Conservation (phyloP, 2,888 invertebrate genomes). For the Dasypogon diadema region DNA sequence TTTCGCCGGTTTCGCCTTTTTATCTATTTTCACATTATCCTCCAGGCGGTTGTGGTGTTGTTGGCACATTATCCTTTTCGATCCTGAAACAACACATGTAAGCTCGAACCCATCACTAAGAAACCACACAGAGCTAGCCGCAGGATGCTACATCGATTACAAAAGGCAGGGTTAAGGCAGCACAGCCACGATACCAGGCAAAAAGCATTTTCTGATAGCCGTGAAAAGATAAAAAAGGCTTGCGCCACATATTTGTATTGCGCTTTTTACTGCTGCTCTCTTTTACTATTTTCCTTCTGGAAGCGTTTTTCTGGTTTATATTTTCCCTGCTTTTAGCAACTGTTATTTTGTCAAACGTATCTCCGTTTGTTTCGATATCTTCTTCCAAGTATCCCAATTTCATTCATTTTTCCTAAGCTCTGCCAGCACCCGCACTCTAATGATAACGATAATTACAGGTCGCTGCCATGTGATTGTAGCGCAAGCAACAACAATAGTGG, state of each 20-base stretch:
- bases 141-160: constrained; percentile 33
- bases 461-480: constrained; percentile 67
- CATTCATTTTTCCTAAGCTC: constrained; percentile 22
- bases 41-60: constrained; percentile 53
- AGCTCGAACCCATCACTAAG: constrained; percentile 10
- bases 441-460: constrained; percentile 63
- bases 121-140: constrained; percentile 10
- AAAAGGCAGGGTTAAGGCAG: constrained; percentile 47
- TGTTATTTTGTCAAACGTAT: not conserved
- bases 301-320: constrained; percentile 1
- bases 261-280: constrained; percentile 19
- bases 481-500: constrained; percentile 63
- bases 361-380: constrained; percentile 1
- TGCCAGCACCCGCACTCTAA: constrained; percentile 54
- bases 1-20: constrained; percentile 47
- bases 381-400: not conserved
- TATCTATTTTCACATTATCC: constrained; percentile 1
- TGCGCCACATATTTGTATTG: constrained; percentile 37
- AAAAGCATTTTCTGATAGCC: constrained; percentile 42
- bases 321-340: constrained; percentile 1
- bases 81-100: constrained; percentile 50
- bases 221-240: constrained; percentile 30
- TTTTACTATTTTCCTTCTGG: constrained; percentile 28
- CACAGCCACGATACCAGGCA: constrained; percentile 44
- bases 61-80: constrained; percentile 54